Evolutionary conservation across 1,140 invertebrate species (phyloP), one percentile per base, ranked within the genome.

Genomic region (Scaptodrosophila lebanonensis): DNA sequence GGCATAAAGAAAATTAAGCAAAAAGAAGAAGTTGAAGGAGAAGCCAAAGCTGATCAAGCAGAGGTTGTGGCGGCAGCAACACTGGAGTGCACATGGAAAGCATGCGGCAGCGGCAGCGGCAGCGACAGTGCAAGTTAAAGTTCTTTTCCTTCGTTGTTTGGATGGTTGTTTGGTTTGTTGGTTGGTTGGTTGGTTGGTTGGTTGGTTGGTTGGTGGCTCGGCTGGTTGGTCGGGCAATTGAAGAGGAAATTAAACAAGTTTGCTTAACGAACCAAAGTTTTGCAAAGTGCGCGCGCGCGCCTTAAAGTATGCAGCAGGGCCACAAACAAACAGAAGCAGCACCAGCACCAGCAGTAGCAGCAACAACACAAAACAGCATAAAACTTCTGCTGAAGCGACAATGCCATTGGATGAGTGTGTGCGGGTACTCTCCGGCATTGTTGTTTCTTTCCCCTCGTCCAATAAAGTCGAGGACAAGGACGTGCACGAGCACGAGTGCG

Each of bases 221-320:
- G 45, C 49, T 60, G 60, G 68, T 79, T 57, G 52, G 52, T 51
- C 50, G 61, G 56, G 63, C 75, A 73, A 82, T 79, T 79, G 75
- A 62, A 79, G 70, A 82, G 75, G 75, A 82, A 82, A 82, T 82
- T 82, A 82, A 82, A 82, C 75, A 82, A 82, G 75, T 82, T 82
- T 82, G 62, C 51, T 62, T 73, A 79, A 82, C 75, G 69, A 82
- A 59, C 39, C 56, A 82, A 82, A 82, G 61, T 82, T 82, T 42
- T 58, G 45, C 48, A 44, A 27, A 18, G 22, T 47, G 54, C 63
- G 62, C 73, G 54, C 11, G 38, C 35, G 30, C 13, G 35, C 69
- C 75, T 79, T 73, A 82, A 82, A 79, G 75, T 82, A 79, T 66
- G 75, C 75, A 47, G 54, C 59, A 47, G 50, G 17, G 27, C 27